A percentile compares a stretch with the other conserved stretches of the same genome.
phyloP scores from a whole-genome alignment of 1,140 invertebrate species.

The Wiebesia pumilae region DNA sequence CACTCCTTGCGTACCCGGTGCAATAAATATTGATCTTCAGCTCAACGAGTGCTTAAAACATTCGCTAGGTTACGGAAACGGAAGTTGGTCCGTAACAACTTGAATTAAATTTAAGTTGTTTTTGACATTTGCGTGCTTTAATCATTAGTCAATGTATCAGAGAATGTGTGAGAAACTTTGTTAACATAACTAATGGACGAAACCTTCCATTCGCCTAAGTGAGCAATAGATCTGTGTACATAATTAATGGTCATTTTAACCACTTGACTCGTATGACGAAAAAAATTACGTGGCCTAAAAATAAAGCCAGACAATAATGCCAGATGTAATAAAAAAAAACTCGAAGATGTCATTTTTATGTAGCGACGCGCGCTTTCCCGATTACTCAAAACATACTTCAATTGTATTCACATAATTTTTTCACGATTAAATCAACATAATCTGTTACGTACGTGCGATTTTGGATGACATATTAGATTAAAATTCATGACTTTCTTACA shows the following conservation, averaged over 20 bases:
- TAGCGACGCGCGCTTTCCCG: neutral
- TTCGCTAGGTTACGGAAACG: neutral
- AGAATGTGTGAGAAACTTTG: no score
- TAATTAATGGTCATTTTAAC: neutral
- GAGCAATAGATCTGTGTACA: neutral
- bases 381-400: neutral
- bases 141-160: neutral
- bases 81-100: neutral
- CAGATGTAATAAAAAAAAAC: conserved; percentile 7
- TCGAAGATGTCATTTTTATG: neutral
- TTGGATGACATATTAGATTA: no score
- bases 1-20: neutral
- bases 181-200: no score
- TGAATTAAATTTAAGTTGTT: neutral
- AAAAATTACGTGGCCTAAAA: neutral
- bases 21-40: neutral
- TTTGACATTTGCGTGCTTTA: neutral
- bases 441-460: no score
- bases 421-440: no score
- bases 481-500: no score
- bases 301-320: neutral
- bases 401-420: neutral
- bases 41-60: neutral
- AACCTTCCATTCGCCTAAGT: neutral
- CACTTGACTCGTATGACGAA: neutral